Base-by-base conservation (phyloP, 2,113 vertebrate species). In the Catagonus wagneri region DNA sequence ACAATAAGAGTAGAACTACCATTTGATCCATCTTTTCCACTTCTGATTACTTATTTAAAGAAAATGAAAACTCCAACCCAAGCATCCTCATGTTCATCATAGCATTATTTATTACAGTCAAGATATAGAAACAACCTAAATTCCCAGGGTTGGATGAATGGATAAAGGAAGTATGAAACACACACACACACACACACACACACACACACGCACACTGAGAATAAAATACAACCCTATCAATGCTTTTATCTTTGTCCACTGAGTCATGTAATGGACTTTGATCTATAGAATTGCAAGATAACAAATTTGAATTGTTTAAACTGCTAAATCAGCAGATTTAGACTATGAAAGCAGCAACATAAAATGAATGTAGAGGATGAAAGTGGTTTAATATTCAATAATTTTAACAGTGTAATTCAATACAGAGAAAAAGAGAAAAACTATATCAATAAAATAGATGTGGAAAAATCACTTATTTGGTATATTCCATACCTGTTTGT, bases 381-480 rank as follows among this genome's bases (percentile, higher is more conserved):
- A 68, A 69, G 3, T 68, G 13, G 83, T 36, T 94, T 94, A 69
- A 78, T 27, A 20, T 61, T 83, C 84, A 92, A 79, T 54, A 89
- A 54, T 60, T 60, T 90, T 80, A 52, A 44, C 7, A 58, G 66
- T 54, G 4, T 32, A 71, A 22, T 83, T 52, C 7, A 68, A 93
- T 27, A 83, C 1, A 27, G 36, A 72, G 4, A 58, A 66, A 6
- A 68, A 66, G 44, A 69, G 25, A 50, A 72, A 84, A 79, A 50
- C 19, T 5, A 13, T 32, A 72, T 34, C 22, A 34, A 65, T 54
- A 69, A 72, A 61, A 36, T 7, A 74, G 14, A 79, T 17, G 4
- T 60, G 29, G 32, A 87, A 79, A 75, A 87, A 76, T 22, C 4
- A 79, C 29, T 86, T 80, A 13, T 76, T 81, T 90, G 23, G 85